Base-by-base conservation (phyloP, 2,797 vertebrate genomes). In the Chaenodraco wilsoni region DNA sequence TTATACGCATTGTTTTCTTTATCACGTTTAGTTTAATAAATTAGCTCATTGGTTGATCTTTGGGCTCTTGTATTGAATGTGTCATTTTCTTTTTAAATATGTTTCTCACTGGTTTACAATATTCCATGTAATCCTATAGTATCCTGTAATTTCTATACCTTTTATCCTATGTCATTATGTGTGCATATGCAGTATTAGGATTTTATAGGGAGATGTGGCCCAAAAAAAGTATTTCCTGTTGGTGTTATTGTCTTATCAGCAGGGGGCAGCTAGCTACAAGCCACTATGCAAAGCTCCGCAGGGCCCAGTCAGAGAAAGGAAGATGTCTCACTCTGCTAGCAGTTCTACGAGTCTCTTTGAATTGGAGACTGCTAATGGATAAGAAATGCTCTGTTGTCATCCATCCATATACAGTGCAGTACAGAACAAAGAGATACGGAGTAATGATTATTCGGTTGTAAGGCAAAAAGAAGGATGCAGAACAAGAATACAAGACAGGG, bases 11-110 rank as follows among this genome's bases (percentile, higher is more conserved):
- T 64, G 37, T 79, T 66, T 78, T 63, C 52, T 81, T 78, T 76
- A 50, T 81, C 74, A 79, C 31, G 57, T 79, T 51, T 88, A 86
- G 74, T 88, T 73, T 89, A 90, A 93, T 91, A 90, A 93, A 93
- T 88, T 82, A 75, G 83, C 76, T 83, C 46, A 72, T 68, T 50
- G 84, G 73, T 81, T 84, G 48, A 76, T 72, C 49, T 81, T 77
- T 82, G 48, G 46, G 62, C 72, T 75, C 27, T 76, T 76, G 27
- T 23, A 56, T 31, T n/a, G 15, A 40, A 5, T 63, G 27, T 74
- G 57, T 57, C 27, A 17, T 21, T 55, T 15, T 65, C 3, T 33
- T 65, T 68, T 55, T 63, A 14, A 45, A 51, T 46, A 1, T 27
- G 9, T 31, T 5, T 57, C 19, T 43, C 21, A 52, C 16, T 51